Percentiles rank a stretch among this genome's conserved stretches.
Conservation (phyloP, 2,888 invertebrate species). For the Macropis europaea region DNA sequence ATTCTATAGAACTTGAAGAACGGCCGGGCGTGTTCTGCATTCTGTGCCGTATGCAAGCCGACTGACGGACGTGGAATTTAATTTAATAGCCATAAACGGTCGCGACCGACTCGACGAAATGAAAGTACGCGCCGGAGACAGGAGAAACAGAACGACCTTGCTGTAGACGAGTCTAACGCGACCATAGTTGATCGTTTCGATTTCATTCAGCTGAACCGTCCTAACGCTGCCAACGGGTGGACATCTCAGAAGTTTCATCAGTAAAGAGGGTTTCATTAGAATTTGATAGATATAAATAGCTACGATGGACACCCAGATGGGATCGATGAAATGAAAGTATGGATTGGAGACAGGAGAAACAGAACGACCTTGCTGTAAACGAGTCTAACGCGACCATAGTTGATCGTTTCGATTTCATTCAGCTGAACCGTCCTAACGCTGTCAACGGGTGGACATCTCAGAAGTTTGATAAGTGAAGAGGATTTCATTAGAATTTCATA, state of each 20-base stretch:
- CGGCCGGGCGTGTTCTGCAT: constrained; percentile 29
- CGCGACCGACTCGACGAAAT: constrained; percentile 57
- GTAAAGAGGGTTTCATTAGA: no score
- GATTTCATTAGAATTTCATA: no score
- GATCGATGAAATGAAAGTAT: constrained; percentile 63
- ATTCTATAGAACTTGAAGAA: constrained; percentile 47
- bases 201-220: constrained; percentile 57
- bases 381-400: constrained; percentile 55
- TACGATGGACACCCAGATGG: constrained; percentile 52
- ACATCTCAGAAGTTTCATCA: no score
- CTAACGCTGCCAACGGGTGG: no score
- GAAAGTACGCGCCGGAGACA: constrained; percentile 52
- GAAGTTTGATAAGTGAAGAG: no score
- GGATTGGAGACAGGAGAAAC: constrained; percentile 19
- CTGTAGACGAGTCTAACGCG: constrained; percentile 52
- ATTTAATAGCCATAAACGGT: constrained; percentile 67
- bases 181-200: constrained; percentile 68
- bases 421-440: not conserved
- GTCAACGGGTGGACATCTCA: no score
- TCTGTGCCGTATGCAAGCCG: constrained; percentile 19
- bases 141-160: constrained; percentile 59
- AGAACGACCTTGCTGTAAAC: constrained; percentile 60
- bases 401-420: constrained; percentile 72
- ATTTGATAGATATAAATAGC: constrained; percentile 66
- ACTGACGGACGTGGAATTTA: constrained; percentile 64